Evolutionary conservation across 2,113 vertebrate genomes (phyloP).

Genomic region (Conger conger): DNA sequence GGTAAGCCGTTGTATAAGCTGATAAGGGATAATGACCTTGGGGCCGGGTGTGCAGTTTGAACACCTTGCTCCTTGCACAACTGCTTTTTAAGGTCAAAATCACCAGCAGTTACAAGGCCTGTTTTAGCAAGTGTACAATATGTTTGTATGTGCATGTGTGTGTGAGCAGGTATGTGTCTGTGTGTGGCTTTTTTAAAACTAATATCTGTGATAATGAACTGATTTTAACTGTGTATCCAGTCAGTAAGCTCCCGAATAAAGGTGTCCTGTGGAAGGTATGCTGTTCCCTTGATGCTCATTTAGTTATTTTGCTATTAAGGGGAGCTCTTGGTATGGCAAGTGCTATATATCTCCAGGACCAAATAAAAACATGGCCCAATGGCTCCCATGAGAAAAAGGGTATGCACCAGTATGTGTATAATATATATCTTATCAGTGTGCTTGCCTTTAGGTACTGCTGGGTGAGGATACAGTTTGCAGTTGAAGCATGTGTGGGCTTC

Average conservation of each 20-base stretch:
- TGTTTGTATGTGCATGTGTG: no score
- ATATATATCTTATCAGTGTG: background rate
- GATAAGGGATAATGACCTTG: no score
- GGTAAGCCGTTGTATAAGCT: no score
- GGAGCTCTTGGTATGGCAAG: background rate
- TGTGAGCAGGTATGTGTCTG: no score
- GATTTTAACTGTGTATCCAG: background rate
- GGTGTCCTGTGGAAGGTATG: background rate
- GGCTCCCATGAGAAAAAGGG: background rate
- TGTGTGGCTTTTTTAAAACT: no score
- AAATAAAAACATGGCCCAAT: background rate
- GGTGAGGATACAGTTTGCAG: background rate
- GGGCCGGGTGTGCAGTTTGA: no score
- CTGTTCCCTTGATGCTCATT: background rate
- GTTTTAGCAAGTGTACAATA: no score
- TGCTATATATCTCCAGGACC: background rate
- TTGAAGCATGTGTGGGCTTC: background rate
- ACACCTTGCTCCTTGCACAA: no score
- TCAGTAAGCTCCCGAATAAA: conserved; percentile 5
- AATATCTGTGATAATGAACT: no score
- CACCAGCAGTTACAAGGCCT: no score
- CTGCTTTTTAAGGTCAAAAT: no score
- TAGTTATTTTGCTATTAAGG: background rate
- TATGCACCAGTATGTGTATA: background rate
- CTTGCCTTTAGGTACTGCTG: background rate